Evolutionary conservation across 1,140 invertebrate species (phyloP), one percentile per base, ranked within the genome.

Genomic region (Penaeus vannamei): DNA sequence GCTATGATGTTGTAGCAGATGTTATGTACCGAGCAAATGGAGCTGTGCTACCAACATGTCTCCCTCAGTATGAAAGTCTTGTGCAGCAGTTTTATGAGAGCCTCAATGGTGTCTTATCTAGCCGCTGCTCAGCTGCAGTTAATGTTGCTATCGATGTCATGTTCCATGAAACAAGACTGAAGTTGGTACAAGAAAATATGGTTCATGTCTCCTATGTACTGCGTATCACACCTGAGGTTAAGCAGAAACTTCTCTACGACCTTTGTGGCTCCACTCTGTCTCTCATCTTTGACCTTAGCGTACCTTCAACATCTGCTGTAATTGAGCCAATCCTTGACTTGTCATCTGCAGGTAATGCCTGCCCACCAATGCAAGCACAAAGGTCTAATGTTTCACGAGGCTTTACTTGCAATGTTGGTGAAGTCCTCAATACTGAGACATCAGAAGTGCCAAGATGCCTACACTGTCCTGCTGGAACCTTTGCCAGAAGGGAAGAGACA

Each of bases 71-170:
- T 92, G 96, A 96, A 90, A 96, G 97, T 29, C 84, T 89, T n/a
- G 42, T 98, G 85, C 93, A 96, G 8, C 96, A 97, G 91, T 96
- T 97, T 92, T 98, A 98, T 91, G 93, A 93, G 23, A 95, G 95
- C 77, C 93, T 99, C 0, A 98, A 98, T 92, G 95, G 94, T 87
- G 94, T 98, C 90, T 93, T 99, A 12, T 98, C 97, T 7, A 96
- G 97, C 92, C 95, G 97, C 92, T 99, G 98, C 93, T 98, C 97
- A 0, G 93, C 93, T 69, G 97, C 97, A 42, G 96, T 99, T 3
- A 98, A 98, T 92, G 97, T 99, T 0, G 97, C 98, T 92, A 98
- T 98, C 94, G 98, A 98, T 92, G 97, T 98, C 2, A 96, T 96
- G 0, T 98, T 99, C 92, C 94, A 97, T 1, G 96, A 96, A 91